Conservation (phyloP, 2,888 invertebrate species). For the Troglohyphantes excavatus region DNA sequence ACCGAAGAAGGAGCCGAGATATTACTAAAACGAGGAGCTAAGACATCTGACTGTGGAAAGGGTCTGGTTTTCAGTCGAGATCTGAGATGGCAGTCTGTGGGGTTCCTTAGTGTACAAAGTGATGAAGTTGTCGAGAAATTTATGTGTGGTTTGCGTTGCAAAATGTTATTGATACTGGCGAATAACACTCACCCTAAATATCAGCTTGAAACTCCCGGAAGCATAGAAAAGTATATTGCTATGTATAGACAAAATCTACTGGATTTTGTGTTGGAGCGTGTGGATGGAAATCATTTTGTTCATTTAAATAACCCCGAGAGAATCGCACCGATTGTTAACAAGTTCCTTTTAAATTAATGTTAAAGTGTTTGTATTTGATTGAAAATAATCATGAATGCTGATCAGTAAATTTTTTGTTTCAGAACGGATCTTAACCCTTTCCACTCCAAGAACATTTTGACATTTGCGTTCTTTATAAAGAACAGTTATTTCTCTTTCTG, state of each 20-base stretch:
- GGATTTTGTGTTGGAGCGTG: slow-evolving; percentile 81
- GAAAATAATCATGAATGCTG: too few relatives aligned
- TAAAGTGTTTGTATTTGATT: too few relatives aligned
- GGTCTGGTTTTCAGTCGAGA: slow-evolving; percentile 88
- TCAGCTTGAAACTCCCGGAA: slow-evolving; percentile 71
- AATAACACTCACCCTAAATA: slow-evolving; percentile 85
- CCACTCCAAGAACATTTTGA: too few relatives aligned
- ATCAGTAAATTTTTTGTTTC: too few relatives aligned
- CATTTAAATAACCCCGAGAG: slow-evolving; percentile 88
- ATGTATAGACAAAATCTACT: slow-evolving; percentile 80
- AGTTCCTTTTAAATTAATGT: slow-evolving; percentile 54
- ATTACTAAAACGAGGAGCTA: slow-evolving; percentile 88
- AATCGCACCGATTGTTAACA: slow-evolving; percentile 82
- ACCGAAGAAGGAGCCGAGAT: slow-evolving; percentile 87
- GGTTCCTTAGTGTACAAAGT: slow-evolving; percentile 24
- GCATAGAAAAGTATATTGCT: slow-evolving; percentile 68
- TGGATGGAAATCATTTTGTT: slow-evolving; percentile 89
- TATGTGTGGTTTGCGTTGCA: slow-evolving; percentile 86
- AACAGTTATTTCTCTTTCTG: too few relatives aligned
- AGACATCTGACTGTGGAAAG: slow-evolving; percentile 82
- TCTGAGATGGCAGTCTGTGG: slow-evolving; percentile 87
- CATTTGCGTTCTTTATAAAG: too few relatives aligned
- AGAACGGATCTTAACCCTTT: too few relatives aligned
- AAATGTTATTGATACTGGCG: slow-evolving; percentile 87
- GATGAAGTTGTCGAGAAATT: slow-evolving; percentile 83